Base-by-base conservation (phyloP, 2,888 invertebrate species). In the Prenolepis imparis region DNA sequence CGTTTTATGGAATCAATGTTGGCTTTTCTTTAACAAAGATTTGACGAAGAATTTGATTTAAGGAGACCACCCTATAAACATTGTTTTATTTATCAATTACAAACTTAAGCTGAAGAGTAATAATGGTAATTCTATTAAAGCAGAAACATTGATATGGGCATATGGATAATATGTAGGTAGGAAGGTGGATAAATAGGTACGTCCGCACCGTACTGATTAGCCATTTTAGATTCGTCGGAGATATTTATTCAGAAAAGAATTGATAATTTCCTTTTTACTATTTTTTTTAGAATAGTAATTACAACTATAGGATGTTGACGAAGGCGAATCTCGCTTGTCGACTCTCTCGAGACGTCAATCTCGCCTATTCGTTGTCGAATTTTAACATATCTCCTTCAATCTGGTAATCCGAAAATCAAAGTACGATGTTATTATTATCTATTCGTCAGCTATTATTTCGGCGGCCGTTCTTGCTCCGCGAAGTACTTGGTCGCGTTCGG, bases 401-500 rank as follows among this genome's bases (percentile, higher is more conserved):
- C 44, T 57, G 24, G 8, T 82, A 70, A 44, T 52, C 8, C 39
- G 3, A 15, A 44, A 73, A 15, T 75, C 36, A 39, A 39, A 39
- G 24, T 57, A 59, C 39, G 57, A 73, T 61, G 63, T 39, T 36
- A 41, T 72, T 28, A 28, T 28, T 28, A 57, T 61, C 52, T 66
- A n/a, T 18, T 59, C 68, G 24, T 28, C 72, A n/a, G 36, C 82
- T 87, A 93, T 91, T 93, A 90, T 87, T 94, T 92, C 41, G 92
- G 82, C 63, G 90, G 83, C 52, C 90, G 89, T 11, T 93, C 93
- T 61, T 93, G 91, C 72, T 93, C 91, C 18, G 92, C 87, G 86
- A 95, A 95, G 84, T 94, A 95, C 85, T 94, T 95, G 52, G 94
- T 94, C 48, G 95, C 95, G 85, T 95, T 95, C 3, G 95, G 95